phyloP scores from a whole-genome alignment of 2,797 vertebrate species.

The Geotrypetes seraphini region DNA sequence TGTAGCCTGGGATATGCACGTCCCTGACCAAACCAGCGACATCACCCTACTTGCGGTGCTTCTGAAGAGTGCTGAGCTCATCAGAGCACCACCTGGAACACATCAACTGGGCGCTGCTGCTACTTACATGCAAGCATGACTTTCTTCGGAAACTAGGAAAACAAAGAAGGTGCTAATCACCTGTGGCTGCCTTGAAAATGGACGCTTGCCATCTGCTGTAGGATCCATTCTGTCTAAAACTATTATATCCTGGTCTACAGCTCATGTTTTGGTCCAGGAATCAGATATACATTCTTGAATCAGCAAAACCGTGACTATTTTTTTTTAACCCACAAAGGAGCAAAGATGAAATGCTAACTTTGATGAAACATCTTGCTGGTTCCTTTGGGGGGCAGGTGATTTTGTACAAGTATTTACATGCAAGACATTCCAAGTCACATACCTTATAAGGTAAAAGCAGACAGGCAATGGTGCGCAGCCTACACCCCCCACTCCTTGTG shows the following conservation, averaged over 20 bases:
- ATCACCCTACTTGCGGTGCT: too few species aligned
- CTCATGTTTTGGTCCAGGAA: background rate
- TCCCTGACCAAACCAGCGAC: too few species aligned
- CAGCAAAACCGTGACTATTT: background rate
- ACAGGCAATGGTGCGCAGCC: constrained; percentile 6
- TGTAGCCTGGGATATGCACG: too few species aligned
- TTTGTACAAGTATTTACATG: background rate
- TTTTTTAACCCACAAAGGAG: background rate
- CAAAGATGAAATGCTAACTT: background rate
- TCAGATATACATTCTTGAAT: background rate
- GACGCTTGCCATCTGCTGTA: background rate
- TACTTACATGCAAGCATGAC: too few species aligned
- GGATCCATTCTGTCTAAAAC: too few species aligned
- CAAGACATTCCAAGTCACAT: background rate
- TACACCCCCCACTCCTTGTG: constrained; percentile 5
- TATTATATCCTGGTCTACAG: background rate
- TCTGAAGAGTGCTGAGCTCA: too few species aligned
- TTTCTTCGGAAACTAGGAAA: too few species aligned
- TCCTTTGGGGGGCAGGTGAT: background rate
- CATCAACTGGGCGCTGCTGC: too few species aligned
- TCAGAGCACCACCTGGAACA: too few species aligned
- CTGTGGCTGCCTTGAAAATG: background rate
- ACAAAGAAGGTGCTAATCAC: rapidly evolving
- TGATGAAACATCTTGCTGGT: background rate
- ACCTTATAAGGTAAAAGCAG: background rate